Evolutionary conservation across 2,797 vertebrate genomes (phyloP), one percentile per base, ranked within the genome.

Genomic region (Chrysolophus pictus): DNA sequence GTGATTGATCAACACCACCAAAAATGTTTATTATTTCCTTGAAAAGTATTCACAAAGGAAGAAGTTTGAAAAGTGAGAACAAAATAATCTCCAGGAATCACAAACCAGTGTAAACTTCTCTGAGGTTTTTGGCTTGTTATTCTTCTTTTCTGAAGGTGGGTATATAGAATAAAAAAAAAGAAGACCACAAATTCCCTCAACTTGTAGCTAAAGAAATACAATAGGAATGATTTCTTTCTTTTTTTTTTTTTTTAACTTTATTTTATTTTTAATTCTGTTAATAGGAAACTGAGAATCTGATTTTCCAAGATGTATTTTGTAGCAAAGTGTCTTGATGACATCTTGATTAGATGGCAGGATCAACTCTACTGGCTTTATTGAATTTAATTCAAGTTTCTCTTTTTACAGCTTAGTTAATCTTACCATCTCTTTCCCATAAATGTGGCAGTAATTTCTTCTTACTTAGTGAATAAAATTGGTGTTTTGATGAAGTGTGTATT

Each of bases 401-500:
- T 68, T 73, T 82, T 83, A 91, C 49, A 35, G 31, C 31, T 46
- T 46, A 89, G 72, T 75, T 92, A 76, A 95, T 89, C n/a, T 90
- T 24, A 0, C 24, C 88, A 31, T 67, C 39, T 63, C 15, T 76
- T 81, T 49, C 46, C 69, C 33, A 68, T 91, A 92, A 39, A 93
- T 75, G 31, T 88, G 10, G 6, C 35, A 44, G 72, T 67, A 90
- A 79, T 81, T 93, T 84, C 86, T 74, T 76, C 60, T 93, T 91
- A 59, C 47, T 87, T 90, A 23, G 33, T 84, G 63, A 93, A 88
- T 80, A 88, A 95, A 95, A 93, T 65, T 46, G 41, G 39, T 79
- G 26, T 44, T 90, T 93, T 93, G 55, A 95, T 84, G 55, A 92
- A 83, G 91, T 60, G 33, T 89, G 53, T 65, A 74, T 88, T 93